Percentiles rank a stretch among this genome's conserved stretches.
phyloP scores from a whole-genome alignment of 1,140 invertebrate genomes.

The Sipha flava region DNA sequence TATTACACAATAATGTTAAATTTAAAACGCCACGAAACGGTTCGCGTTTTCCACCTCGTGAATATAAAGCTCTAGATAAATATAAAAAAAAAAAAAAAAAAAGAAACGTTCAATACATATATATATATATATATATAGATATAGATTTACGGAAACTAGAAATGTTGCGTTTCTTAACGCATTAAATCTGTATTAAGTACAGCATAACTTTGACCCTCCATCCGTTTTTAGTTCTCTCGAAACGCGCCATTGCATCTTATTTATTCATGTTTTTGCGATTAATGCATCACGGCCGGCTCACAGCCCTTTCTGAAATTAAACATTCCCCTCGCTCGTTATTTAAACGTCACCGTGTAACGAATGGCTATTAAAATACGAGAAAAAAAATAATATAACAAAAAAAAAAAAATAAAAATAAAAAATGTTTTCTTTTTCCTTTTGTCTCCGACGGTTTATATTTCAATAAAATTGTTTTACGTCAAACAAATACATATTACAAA shows the following conservation, averaged over 20 bases:
- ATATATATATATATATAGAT: background rate
- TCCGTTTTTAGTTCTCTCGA: background rate
- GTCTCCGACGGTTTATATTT: too few relatives aligned
- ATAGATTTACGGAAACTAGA: background rate
- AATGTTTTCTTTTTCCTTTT: too few relatives aligned
- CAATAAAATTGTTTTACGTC: too few relatives aligned
- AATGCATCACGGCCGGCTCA: background rate
- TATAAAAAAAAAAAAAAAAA: background rate
- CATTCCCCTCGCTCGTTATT: background rate
- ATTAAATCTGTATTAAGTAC: constrained; percentile 1
- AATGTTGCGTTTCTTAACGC: background rate
- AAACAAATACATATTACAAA: too few relatives aligned
- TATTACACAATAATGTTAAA: constrained; percentile 1
- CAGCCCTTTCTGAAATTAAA: background rate
- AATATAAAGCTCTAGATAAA: background rate
- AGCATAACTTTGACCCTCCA: background rate
- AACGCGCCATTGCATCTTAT: background rate
- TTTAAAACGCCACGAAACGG: background rate
- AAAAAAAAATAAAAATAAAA: too few relatives aligned
- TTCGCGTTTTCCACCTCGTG: constrained; percentile 2
- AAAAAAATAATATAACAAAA: too few relatives aligned
- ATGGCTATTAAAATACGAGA: background rate
- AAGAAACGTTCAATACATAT: too few relatives aligned
- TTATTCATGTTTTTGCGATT: background rate
- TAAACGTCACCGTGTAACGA: background rate